Evolutionary conservation across 2,113 vertebrate species (phyloP).

Genomic region (Anser brachyrhynchus): DNA sequence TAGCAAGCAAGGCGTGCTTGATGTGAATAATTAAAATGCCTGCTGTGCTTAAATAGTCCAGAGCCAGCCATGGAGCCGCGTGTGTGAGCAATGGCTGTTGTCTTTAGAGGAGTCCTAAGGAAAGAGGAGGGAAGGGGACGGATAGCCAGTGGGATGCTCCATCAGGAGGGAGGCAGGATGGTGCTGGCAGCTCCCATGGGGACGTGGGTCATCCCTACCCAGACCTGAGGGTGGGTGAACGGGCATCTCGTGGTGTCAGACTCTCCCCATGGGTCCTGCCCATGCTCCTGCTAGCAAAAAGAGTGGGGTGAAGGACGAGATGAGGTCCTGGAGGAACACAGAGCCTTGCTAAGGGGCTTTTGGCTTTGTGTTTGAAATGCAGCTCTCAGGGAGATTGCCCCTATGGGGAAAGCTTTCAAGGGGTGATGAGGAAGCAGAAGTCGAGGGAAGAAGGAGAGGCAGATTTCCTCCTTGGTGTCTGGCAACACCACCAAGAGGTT

Average conservation of each 20-base stretch:
- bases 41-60: conserved; percentile 63
- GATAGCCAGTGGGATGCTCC: not conserved
- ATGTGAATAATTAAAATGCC: conserved; percentile 69
- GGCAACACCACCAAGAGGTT: too few species aligned
- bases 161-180: not conserved
- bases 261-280: not conserved
- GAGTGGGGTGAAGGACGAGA: not conserved
- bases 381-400: not conserved
- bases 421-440: not conserved
- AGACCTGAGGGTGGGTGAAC: not conserved
- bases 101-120: conserved; percentile 5
- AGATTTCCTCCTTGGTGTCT: too few species aligned
- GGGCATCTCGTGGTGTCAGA: accelerated
- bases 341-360: not conserved
- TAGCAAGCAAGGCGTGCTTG: not conserved
- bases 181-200: not conserved
- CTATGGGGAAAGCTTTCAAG: not conserved
- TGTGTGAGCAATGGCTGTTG: conserved; percentile 20
- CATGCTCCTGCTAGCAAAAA: not conserved
- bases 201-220: not conserved
- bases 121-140: not conserved
- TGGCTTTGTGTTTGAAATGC: not conserved
- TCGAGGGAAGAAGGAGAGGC: too few species aligned
- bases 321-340: not conserved
- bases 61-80: conserved; percentile 11